Evolutionary conservation across 2,888 invertebrate genomes (phyloP), one percentile per base, ranked within the genome.

Genomic region (Cerceris ruficornis): DNA sequence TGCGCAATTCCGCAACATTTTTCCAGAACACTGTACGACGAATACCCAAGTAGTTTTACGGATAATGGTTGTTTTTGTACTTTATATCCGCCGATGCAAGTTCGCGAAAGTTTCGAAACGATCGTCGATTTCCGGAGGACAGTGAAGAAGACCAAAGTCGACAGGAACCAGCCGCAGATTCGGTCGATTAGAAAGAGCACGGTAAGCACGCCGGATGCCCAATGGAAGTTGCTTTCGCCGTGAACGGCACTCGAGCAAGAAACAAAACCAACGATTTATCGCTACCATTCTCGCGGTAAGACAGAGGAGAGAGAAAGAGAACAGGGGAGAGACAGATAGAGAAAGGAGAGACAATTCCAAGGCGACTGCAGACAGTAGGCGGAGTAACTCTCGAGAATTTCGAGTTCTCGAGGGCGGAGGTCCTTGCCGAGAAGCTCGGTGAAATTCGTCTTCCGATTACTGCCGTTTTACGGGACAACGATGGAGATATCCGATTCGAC

Each of bases 401-500:
- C 41, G 41, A 14, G 39, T 41, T 50, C 28, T 28, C 28, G 28
- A 28, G 28, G 4, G 61, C 46, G 49, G 49, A 28, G 55, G 43
- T 43, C 54, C 60, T 58, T 11, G 41, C 7, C 55, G 58, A n/a
- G 39, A 41, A 28, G 68, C 61, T n/a, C 57, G 50, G 17, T 46
- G 75, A 79, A 64, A 81, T 79, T 70, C 75, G 69, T 80, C 75
- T 69, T 79, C 75, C 72, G 59, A 75, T 75, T 75, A 72, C 72
- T 49, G 52, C 49, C 72, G 54, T 69, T 73, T 75, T 72, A 64
- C 69, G 67, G 58, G 58, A 73, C 75, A 65, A 69, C 73, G 55
- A 77, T 74, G 74, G 74, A 77, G 67, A 80, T 73, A 28, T 55
- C 59, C 46, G 39, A 28, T 42, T 62, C 43, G 9, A 7, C 14